Conservation (phyloP, 1,140 invertebrate species). For the Euura lappo region DNA sequence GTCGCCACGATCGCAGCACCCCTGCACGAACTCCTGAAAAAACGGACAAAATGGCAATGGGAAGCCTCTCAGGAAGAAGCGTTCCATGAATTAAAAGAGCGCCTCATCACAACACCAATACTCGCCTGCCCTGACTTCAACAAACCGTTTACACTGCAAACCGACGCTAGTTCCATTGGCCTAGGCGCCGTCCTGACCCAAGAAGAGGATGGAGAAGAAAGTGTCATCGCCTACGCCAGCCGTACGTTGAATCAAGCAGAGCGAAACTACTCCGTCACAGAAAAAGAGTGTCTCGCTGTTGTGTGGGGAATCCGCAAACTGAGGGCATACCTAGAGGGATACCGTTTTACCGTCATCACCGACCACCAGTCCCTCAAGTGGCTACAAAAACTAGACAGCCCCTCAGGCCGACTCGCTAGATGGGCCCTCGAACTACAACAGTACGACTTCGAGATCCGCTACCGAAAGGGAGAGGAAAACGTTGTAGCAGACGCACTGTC, state of each 20-base stretch:
- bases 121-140: conserved; percentile 31
- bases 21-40: conserved; percentile 21
- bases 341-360: conserved; percentile 56
- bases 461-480: conserved; percentile 30
- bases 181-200: conserved; percentile 38
- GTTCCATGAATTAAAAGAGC: conserved; percentile 19
- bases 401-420: conserved; percentile 48
- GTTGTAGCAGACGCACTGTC: conserved; percentile 33
- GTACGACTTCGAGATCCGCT: conserved; percentile 30
- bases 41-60: conserved; percentile 29
- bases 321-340: conserved; percentile 51
- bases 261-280: conserved; percentile 39
- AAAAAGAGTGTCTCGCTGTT: conserved; percentile 27
- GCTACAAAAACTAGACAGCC: conserved; percentile 52
- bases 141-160: conserved; percentile 28
- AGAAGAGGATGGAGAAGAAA: conserved; percentile 27
- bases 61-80: conserved; percentile 25
- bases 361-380: conserved; percentile 58
- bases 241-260: conserved; percentile 47
- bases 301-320: conserved; percentile 38
- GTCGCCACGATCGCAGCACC: conserved; percentile 35
- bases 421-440: conserved; percentile 51
- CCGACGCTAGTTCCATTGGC: conserved; percentile 33
- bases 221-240: conserved; percentile 46
- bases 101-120: conserved; percentile 27